A percentile compares a stretch with the other conserved stretches of the same genome.
Conservation (phyloP, 2,113 vertebrate species). For the Thunnus thynnus region DNA sequence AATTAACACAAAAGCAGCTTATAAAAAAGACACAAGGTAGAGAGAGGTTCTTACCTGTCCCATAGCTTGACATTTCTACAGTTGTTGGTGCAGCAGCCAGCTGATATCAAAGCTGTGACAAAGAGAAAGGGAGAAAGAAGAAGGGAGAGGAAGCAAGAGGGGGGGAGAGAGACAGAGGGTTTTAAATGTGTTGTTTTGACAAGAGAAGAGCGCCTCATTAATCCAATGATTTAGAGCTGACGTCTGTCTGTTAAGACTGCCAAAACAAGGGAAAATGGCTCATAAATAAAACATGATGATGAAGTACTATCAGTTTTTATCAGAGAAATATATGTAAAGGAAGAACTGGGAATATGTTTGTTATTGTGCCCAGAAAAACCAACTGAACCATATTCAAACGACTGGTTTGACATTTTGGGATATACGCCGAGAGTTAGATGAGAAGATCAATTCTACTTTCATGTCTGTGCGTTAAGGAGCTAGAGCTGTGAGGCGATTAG, state of each 20-base stretch:
- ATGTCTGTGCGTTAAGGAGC: neutral
- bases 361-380: conserved; percentile 2
- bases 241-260: conserved; percentile 46
- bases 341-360: conserved; percentile 6
- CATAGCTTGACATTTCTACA: conserved; percentile 87
- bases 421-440: neutral
- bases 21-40: conserved; percentile 14
- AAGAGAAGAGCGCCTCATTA: conserved; percentile 43
- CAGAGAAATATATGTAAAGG: conserved; percentile 11
- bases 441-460: neutral
- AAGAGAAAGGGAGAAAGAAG: conserved; percentile 30
- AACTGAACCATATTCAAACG: neutral
- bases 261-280: conserved; percentile 45
- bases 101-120: conserved; percentile 84
- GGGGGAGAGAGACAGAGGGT: conserved; percentile 19
- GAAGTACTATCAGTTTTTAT: conserved; percentile 2
- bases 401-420: neutral
- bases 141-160: conserved; percentile 5
- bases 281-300: conserved; percentile 60
- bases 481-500: neutral
- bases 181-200: conserved; percentile 59
- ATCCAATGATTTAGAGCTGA: conserved; percentile 47
- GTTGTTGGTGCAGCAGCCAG: conserved; percentile 86
- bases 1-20: conserved; percentile 46
- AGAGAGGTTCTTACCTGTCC: conserved; percentile 80